These are phyloP conservation scores for Drosophila limbata DNA, from an alignment of 2,888 invertebrate genomes.

Conservation along the genomic window DNA sequence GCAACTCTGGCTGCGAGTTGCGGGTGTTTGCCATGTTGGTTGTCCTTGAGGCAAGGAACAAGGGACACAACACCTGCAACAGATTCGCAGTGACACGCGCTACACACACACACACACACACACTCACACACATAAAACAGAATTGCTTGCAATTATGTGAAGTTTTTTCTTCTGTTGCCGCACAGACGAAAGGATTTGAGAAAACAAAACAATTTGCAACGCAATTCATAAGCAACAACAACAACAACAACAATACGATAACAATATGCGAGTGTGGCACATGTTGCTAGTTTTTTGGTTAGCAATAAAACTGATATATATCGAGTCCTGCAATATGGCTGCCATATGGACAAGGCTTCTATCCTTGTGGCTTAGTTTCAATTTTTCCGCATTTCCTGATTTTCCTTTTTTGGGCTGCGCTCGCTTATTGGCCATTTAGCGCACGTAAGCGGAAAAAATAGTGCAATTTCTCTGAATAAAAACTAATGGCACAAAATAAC, in stretches of 20 bases:
- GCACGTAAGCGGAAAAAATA: conserved; percentile 76
- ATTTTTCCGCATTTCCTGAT: conserved; percentile 27
- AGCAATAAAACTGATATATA: conserved; percentile 80
- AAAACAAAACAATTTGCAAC: conserved; percentile 55
- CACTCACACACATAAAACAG: conserved; percentile 59
- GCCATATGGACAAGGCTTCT: conserved; percentile 57
- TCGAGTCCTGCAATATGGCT: conserved; percentile 69
- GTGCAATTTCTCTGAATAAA: conserved; percentile 72
- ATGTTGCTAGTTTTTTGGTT: conserved; percentile 56
- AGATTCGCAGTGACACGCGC: conserved; percentile 57
- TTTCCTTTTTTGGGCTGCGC: conserved; percentile 42
- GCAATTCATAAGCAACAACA: conserved; percentile 50
- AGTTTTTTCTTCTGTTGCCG: conserved; percentile 10
- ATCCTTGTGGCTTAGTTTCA: conserved; percentile 71
- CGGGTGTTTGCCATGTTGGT: conserved; percentile 21
- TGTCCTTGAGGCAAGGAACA: conserved; percentile 42
- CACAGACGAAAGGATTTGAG: conserved; percentile 60
- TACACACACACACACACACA: conserved; percentile 6
- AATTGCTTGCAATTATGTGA: conserved; percentile 71
- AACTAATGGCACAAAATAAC: conserved; percentile 70
- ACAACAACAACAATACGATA: conserved; percentile 18
- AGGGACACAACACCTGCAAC: conserved; percentile 57
- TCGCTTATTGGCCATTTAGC: conserved; percentile 82
- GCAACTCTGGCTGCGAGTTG: conserved; percentile 13
- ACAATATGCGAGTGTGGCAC: conserved; percentile 34